Percentiles rank a stretch among this genome's conserved stretches.
phyloP scores from a whole-genome alignment of 2,888 invertebrate genomes.

The Mactromeris polynyma region DNA sequence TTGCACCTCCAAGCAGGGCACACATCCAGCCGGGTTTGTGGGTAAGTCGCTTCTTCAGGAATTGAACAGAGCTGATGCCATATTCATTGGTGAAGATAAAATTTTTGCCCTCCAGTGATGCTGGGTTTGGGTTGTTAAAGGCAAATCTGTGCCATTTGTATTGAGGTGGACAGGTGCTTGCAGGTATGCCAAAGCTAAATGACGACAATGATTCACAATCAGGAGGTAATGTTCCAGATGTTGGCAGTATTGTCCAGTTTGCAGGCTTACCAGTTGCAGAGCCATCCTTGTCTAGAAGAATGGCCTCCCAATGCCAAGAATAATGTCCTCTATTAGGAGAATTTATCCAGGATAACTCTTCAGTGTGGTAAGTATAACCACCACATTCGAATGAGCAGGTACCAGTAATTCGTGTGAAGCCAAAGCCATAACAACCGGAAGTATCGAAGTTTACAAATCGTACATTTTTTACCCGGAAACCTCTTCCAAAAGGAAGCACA shows the following conservation, averaged over 20 bases:
- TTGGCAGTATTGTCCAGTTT: slow-evolving; percentile 76
- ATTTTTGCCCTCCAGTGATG: slow-evolving; percentile 77
- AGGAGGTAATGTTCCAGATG: slow-evolving; percentile 71
- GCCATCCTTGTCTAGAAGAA: slow-evolving; percentile 83
- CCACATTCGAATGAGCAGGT: slow-evolving; percentile 76
- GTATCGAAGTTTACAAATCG: slow-evolving; percentile 68
- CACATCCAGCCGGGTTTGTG: slow-evolving; percentile 84
- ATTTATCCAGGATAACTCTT: slow-evolving; percentile 72
- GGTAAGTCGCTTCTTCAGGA: slow-evolving; percentile 77
- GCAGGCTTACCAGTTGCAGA: slow-evolving; percentile 76
- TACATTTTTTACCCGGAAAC: slow-evolving; percentile 71
- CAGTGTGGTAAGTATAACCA: slow-evolving; percentile 76
- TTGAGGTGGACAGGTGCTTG: slow-evolving; percentile 75
- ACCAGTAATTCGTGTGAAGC: slow-evolving; percentile 76
- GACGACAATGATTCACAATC: slow-evolving; percentile 60
- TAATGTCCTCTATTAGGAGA: slow-evolving; percentile 72
- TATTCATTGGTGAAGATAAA: slow-evolving; percentile 75
- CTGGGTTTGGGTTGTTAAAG: slow-evolving; percentile 80
- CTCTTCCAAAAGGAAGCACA: slow-evolving; percentile 78
- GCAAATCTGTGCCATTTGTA: slow-evolving; percentile 81
- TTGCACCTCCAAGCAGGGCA: slow-evolving; percentile 73
- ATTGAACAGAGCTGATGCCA: slow-evolving; percentile 74
- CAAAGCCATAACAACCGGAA: slow-evolving; percentile 66
- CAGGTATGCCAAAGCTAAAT: slow-evolving; percentile 57
- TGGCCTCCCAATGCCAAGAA: slow-evolving; percentile 76